Evolutionary conservation across 2,113 vertebrate genomes (phyloP).

Genomic region (Nerophis lumbriciformis): DNA sequence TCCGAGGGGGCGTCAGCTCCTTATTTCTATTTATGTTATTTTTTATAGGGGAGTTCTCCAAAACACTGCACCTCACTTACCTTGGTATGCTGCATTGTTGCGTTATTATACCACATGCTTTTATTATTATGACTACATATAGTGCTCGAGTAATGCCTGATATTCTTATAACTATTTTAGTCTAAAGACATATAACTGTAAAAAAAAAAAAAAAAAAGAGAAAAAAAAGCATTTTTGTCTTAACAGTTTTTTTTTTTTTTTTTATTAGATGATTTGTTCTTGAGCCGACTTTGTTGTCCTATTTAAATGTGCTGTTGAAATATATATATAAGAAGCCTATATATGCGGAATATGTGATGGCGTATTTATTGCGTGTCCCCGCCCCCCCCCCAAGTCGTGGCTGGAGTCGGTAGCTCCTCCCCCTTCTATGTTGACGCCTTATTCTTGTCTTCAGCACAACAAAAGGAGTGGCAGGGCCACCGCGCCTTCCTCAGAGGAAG

Average conservation of each 20-base stretch:
- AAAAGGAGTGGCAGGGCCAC: slow-evolving; percentile 39
- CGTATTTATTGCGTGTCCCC: slow-evolving; percentile 77
- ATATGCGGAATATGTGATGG: slow-evolving; percentile 77
- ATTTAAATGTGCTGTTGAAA: slow-evolving; percentile 73
- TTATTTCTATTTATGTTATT: slow-evolving; percentile 48
- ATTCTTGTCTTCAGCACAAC: slow-evolving; percentile 69
- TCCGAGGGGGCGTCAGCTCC: slow-evolving; percentile 38
- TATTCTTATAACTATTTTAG: slow-evolving; percentile 78
- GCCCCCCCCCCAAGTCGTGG: slow-evolving; percentile 30
- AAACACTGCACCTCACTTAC: slow-evolving; percentile 89
- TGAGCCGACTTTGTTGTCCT: slow-evolving; percentile 76
- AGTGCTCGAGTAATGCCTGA: slow-evolving; percentile 81
- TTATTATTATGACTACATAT: slow-evolving; percentile 47
- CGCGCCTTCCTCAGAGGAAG: neutral
- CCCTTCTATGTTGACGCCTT: slow-evolving; percentile 56
- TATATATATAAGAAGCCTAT: slow-evolving; percentile 66
- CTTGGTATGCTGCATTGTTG: slow-evolving; percentile 84
- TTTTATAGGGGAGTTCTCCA: slow-evolving; percentile 65
- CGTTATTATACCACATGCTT: slow-evolving; percentile 78
- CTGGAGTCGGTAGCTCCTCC: slow-evolving; percentile 48
- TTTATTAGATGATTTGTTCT: slow-evolving; percentile 49
- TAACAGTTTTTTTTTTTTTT: slow-evolving; percentile 71
- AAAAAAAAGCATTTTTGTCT: slow-evolving; percentile 68
- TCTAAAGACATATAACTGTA: slow-evolving; percentile 72
- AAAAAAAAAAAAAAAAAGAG: slow-evolving; percentile 45